Conservation (phyloP, 2,888 invertebrate genomes). For the Psylliodes chrysocephalus region DNA sequence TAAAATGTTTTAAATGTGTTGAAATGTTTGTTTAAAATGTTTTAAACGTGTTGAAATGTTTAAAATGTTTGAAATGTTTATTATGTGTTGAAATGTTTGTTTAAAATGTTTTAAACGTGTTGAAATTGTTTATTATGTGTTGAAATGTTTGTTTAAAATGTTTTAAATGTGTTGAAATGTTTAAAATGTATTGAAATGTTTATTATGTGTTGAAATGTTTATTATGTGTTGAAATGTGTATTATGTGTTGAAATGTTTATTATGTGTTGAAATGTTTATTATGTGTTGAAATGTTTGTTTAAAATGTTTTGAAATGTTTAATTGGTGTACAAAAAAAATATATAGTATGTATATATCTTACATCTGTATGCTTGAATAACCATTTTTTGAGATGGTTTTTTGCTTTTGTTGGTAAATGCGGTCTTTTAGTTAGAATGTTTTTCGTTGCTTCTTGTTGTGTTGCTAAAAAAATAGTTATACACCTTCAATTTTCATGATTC, state of each 20-base stretch:
- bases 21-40: too few relatives aligned
- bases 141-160: background rate
- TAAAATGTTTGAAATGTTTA: too few relatives aligned
- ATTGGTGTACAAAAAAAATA: constrained; percentile 10
- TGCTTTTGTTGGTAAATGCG: constrained; percentile 54
- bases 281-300: too few relatives aligned
- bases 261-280: constrained; percentile 7
- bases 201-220: background rate
- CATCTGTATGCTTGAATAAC: constrained; percentile 55
- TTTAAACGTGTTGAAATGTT: too few relatives aligned
- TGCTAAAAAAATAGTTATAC: constrained; percentile 12
- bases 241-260: too few relatives aligned
- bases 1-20: too few relatives aligned
- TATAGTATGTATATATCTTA: too few relatives aligned
- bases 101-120: too few relatives aligned
- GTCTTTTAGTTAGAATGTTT: constrained; percentile 49
- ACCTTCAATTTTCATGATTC: background rate
- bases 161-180: constrained; percentile 5
- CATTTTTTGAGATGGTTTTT: constrained; percentile 55
- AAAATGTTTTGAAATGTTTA: constrained; percentile 1
- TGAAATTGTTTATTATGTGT: too few relatives aligned
- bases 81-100: too few relatives aligned
- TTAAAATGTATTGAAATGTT: constrained; percentile 8
- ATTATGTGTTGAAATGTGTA: constrained; percentile 10
- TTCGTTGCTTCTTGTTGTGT: constrained; percentile 19